Conservation (phyloP, 2,888 invertebrate species). For the Micropterix aruncella region DNA sequence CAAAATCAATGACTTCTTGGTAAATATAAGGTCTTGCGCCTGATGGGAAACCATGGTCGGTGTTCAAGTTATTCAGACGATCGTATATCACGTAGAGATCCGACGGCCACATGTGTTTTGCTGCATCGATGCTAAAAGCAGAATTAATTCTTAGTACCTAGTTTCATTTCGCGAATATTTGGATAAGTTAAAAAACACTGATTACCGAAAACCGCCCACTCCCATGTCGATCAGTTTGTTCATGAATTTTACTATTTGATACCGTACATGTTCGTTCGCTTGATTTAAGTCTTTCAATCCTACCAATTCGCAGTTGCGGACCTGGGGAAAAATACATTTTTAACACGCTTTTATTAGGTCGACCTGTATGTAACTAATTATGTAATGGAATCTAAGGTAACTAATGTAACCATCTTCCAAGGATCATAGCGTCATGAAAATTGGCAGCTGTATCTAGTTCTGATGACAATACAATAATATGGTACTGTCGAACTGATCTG, state of each 20-base stretch:
- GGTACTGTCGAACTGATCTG: too few relatives aligned
- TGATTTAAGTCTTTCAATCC: slow-evolving; percentile 72
- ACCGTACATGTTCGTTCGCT: slow-evolving; percentile 44
- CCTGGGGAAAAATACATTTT: slow-evolving; percentile 25
- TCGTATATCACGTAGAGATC: slow-evolving; percentile 39
- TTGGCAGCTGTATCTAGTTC: too few relatives aligned
- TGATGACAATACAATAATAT: too few relatives aligned
- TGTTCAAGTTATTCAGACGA: slow-evolving; percentile 29
- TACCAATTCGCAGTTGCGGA: slow-evolving; percentile 60
- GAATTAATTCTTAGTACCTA: too few relatives aligned
- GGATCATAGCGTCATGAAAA: too few relatives aligned
- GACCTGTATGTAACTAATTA: too few relatives aligned
- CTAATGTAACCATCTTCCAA: too few relatives aligned
- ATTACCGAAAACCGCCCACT: slow-evolving; percentile 60
- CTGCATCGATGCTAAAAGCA: slow-evolving; percentile 26
- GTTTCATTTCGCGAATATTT: background rate
- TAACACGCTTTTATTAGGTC: too few relatives aligned
- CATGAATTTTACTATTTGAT: slow-evolving; percentile 49
- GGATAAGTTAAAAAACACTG: background rate
- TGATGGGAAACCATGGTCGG: slow-evolving; percentile 29
- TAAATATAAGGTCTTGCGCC: slow-evolving; percentile 36
- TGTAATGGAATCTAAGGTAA: too few relatives aligned
- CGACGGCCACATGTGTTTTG: slow-evolving; percentile 38
- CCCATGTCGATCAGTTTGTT: slow-evolving; percentile 53
- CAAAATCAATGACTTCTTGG: slow-evolving; percentile 42